Conservation (phyloP, 2,113 vertebrate species). For the Salminus brasiliensis region DNA sequence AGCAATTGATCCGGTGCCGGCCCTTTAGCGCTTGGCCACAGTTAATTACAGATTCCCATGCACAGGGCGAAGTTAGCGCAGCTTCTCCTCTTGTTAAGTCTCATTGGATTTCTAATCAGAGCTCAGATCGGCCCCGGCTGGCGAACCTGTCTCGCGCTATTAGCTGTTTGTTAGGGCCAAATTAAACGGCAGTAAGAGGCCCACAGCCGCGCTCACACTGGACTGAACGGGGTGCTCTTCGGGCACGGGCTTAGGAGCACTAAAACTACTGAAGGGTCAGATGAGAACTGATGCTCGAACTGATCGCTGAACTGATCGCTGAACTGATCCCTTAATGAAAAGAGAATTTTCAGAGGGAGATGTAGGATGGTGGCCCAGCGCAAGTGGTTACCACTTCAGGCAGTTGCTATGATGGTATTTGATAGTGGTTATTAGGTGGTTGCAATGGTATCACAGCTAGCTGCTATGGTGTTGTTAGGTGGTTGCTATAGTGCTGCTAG, state of each 20-base stretch:
- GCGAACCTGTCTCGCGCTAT: slow-evolving; percentile 31
- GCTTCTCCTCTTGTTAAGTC: slow-evolving; percentile 40
- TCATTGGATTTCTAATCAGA: slow-evolving; percentile 48
- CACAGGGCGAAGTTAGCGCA: slow-evolving; percentile 21
- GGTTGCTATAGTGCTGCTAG: too few relatives aligned
- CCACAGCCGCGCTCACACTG: slow-evolving; percentile 18
- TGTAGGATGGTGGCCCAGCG: too few relatives aligned
- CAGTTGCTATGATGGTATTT: too few relatives aligned
- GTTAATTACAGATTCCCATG: slow-evolving; percentile 53
- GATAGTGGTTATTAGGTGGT: too few relatives aligned
- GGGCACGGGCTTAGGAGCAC: neutral
- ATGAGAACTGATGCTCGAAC: slow-evolving; percentile 9
- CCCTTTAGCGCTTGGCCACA: slow-evolving; percentile 2
- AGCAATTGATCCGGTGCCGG: slow-evolving; percentile 39
- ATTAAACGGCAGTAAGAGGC: slow-evolving; percentile 20
- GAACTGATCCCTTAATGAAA: neutral
- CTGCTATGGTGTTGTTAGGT: too few relatives aligned
- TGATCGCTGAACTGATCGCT: neutral
- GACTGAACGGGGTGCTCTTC: neutral
- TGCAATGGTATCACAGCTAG: too few relatives aligned
- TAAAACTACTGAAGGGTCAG: slow-evolving; percentile 3
- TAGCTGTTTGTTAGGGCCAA: slow-evolving; percentile 36
- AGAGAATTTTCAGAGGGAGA: too few relatives aligned
- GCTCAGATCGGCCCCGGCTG: slow-evolving; percentile 22
- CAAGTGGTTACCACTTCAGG: too few relatives aligned